Evolutionary conservation across 1,140 invertebrate species (phyloP).

Genomic region (Drosophila chauvacae): DNA sequence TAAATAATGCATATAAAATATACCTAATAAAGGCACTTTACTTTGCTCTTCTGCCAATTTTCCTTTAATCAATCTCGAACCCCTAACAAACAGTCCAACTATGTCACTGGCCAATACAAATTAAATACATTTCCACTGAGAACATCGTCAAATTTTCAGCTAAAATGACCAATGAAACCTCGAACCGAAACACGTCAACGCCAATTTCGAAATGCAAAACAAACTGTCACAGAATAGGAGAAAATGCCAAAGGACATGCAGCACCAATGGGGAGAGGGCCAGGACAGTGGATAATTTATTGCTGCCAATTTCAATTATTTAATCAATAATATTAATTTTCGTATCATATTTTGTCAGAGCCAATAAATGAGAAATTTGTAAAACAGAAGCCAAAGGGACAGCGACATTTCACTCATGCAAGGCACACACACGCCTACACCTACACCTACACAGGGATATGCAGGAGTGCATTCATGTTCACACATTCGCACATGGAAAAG

Average conservation of each 20-base stretch:
- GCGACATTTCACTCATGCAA: slow-evolving; percentile 73
- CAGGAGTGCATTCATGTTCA: slow-evolving; percentile 63
- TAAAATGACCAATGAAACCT: slow-evolving; percentile 13
- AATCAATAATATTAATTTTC: slow-evolving; percentile 84
- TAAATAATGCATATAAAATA: too few relatives aligned
- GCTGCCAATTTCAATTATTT: slow-evolving; percentile 83
- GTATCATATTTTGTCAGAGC: slow-evolving; percentile 83
- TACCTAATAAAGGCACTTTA: too few relatives aligned
- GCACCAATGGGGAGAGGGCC: not conserved
- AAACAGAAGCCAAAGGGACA: slow-evolving; percentile 63
- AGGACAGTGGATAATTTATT: slow-evolving; percentile 30
- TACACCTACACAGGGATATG: not conserved
- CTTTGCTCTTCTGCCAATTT: not conserved
- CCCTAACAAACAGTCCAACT: not conserved
- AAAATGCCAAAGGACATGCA: not conserved
- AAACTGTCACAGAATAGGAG: slow-evolving; percentile 41
- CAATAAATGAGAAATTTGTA: slow-evolving; percentile 83
- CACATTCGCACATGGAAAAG: slow-evolving; percentile 59
- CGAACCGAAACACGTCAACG: slow-evolving; percentile 51
- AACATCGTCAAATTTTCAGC: slow-evolving; percentile 20
- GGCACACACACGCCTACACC: slow-evolving; percentile 15
- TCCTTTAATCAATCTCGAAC: not conserved
- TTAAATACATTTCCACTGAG: not conserved
- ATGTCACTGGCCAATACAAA: not conserved
- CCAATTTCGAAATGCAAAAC: slow-evolving; percentile 44